These are phyloP conservation scores for Sternarchorhynchus goeldii DNA, from an alignment of 2,797 vertebrate genomes.

Conservation along the genomic window DNA sequence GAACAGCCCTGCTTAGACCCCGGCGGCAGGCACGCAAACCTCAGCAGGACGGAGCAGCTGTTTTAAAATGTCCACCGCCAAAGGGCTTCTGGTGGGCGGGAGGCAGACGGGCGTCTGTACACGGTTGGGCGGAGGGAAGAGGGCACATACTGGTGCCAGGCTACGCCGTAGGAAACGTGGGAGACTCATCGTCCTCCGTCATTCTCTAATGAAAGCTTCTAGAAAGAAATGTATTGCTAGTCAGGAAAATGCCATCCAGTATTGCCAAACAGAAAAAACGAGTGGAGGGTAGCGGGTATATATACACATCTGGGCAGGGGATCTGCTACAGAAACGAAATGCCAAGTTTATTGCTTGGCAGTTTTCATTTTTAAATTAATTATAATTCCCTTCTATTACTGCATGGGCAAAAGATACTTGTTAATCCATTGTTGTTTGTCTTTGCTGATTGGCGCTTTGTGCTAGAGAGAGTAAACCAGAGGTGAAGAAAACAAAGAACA, in stretches of 20 bases:
- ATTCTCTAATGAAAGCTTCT: conserved; percentile 47
- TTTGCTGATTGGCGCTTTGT: neutral
- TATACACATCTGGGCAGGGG: conserved; percentile 49
- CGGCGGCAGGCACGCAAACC: neutral
- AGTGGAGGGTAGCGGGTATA: conserved; percentile 49
- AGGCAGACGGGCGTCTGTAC: neutral
- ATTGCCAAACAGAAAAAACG: neutral
- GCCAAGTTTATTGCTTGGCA: conserved; percentile 53
- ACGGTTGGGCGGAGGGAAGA: neutral
- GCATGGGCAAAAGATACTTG: no score
- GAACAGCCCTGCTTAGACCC: neutral
- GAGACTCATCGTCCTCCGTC: conserved; percentile 33
- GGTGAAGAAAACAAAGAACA: neutral
- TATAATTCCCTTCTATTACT: conserved; percentile 27
- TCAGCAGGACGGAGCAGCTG: neutral
- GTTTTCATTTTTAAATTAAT: conserved; percentile 37
- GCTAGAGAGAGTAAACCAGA: conserved; percentile 4
- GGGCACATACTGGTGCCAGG: neutral
- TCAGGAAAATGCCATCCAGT: no score
- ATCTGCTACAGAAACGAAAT: conserved; percentile 36
- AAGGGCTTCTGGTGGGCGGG: neutral
- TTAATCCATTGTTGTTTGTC: conserved; percentile 13
- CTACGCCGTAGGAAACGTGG: conserved; percentile 6
- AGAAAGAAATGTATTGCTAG: conserved; percentile 29
- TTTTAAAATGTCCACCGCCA: neutral